A percentile compares a stretch with the other conserved stretches of the same genome.
Evolutionary conservation across 37 sponge, comb jelly and placozoan species (phyloP).

Genomic region (Tethya wilhelma): DNA sequence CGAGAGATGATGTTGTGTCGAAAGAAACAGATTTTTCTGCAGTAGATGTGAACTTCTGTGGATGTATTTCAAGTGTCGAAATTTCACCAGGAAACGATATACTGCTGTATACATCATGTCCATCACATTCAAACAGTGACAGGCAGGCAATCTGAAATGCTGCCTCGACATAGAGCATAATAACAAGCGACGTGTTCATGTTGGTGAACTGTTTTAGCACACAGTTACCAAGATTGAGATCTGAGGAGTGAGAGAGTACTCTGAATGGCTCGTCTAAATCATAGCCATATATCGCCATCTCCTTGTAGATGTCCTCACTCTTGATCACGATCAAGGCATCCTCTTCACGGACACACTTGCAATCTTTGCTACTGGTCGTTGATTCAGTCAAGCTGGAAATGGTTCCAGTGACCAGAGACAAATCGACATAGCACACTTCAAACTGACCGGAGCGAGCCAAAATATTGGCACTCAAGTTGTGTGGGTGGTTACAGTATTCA

Average conservation of each 20-base stretch:
- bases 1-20: background rate
- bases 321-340: background rate
- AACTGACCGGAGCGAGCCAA: background rate
- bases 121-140: background rate
- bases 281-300: background rate
- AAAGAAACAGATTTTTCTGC: background rate
- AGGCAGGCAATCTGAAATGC: background rate
- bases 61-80: background rate
- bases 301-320: conserved; percentile 4
- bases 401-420: no score
- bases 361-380: background rate
- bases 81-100: background rate
- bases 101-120: background rate
- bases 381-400: background rate
- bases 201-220: background rate
- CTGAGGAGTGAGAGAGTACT: background rate
- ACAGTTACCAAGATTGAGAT: background rate
- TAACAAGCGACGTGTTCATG: background rate
- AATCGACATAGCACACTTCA: no score
- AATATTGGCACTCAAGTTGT: background rate
- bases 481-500: background rate
- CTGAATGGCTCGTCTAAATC: background rate
- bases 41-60: no score
- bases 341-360: background rate
- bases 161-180: background rate